Base-by-base conservation (phyloP, 1,140 invertebrate genomes). In the Megalopta genalis region DNA sequence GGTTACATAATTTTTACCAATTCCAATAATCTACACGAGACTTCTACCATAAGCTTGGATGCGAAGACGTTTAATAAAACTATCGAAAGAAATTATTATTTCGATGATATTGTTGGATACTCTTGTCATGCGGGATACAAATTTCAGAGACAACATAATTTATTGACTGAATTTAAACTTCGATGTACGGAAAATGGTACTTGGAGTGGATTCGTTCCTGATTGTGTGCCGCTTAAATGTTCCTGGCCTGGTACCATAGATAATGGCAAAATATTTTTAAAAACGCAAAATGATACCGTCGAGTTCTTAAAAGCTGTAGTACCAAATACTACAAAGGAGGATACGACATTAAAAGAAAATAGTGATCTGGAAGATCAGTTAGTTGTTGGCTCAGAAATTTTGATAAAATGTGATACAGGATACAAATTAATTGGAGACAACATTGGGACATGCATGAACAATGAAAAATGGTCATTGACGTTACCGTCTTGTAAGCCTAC, bases 121-220 rank as follows among this genome's bases (percentile, higher is more conserved):
- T 86, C 80, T 8, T 91, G 90, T 64, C 39, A 82, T 39, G 23
- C 62, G 0, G 89, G 87, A 37, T 90, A 87, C 57, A 90, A 89
- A 52, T 90, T 91, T 46, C 71, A 68, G 14, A 78, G 49, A 0
- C 86, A 85, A 76, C 60, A 83, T 62, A 86, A 84, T 75, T 78
- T 86, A 5, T 57, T 83, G 18, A 77, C 39, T 9, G 83, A 86
- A 79, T 90, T 88, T 77, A 84, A 77, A 7, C 74, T 91, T 3
- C 83, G 83, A 2, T 94, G 94, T 81, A 74, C 86, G 6, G 81
- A 57, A 6, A 89, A 90, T 66, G 91, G 90, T n/a, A 89, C 84
- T 2, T 93, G 93, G 93, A 80, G 39, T 10, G 88, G 88, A 21
- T 75, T 83, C 18, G 70, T 90, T 8, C 86, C 88, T 37, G 78